Base-by-base conservation (phyloP, 2,888 invertebrate species). In the Pinctada fucata region DNA sequence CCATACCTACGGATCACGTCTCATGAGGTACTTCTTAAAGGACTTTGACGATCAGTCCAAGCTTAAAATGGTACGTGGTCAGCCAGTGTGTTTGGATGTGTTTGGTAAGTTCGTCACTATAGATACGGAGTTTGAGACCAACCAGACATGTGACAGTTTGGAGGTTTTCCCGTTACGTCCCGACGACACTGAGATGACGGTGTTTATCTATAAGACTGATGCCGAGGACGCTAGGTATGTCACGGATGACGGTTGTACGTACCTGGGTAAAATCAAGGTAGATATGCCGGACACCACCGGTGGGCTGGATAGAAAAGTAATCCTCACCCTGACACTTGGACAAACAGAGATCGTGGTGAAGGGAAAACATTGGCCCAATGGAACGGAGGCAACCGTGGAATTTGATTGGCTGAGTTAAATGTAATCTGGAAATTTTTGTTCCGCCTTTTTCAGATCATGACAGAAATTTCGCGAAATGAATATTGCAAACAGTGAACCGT, bases 31-130 rank as follows among this genome's bases (percentile, higher is more conserved):
- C 16, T 85, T 81, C 66, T 76, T 83, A 50, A 75, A 83, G 3
- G 83, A 75, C 4, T 58, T 82, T 10, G 83, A 85, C 79, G 75
- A 80, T 8, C 16, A 13, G n/a, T 47, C n/a, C 8, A 64, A 74
- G 16, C 49, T 48, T n/a, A 65, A n/a, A 31, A 66, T n/a, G 16
- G 45, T 31, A 13, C n/a, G 31, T n/a, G 65, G 50, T 6, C 58
- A 69, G n/a, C 58, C 65, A 31, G 49, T 65, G 64, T 83, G 83
- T 31, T 70, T 78, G 68, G 66, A 76, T 52, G 66, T 58, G 13
- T 85, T 85, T 72, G 79, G 77, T 67, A 80, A 80, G 45, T 82
- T 83, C 51, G 83, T 81, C 0, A 76, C 81, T 63, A 72, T 75
- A 13, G 76, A 79, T 48, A 51, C 78, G n/a, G 73, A 70, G 0